A percentile compares a stretch with the other conserved stretches of the same genome.
Conservation (phyloP, 2,113 vertebrate genomes). For the Bubo blakistoni region DNA sequence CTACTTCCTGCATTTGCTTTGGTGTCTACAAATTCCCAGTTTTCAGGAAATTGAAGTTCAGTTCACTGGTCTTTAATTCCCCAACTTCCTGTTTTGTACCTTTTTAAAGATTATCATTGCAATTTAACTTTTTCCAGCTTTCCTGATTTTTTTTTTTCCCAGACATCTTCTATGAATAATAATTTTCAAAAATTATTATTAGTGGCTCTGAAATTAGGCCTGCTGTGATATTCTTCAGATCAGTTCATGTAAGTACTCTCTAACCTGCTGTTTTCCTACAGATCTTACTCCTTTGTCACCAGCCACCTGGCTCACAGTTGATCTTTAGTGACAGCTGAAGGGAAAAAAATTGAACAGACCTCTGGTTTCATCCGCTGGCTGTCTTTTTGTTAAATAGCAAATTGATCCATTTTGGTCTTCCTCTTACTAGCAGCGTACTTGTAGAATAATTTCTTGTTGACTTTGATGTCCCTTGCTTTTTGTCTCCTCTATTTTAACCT, state of each 20-base stretch:
- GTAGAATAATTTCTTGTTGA: neutral
- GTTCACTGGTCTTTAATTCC: neutral
- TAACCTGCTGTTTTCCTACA: neutral
- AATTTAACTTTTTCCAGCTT: neutral
- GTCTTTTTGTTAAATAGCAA: neutral
- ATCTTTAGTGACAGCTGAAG: neutral
- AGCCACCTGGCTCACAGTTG: neutral
- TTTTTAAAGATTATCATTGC: neutral
- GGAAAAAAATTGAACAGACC: neutral
- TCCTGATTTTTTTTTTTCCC: neutral
- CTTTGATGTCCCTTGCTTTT: constrained; percentile 3
- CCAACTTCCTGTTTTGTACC: neutral
- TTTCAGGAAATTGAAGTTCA: neutral
- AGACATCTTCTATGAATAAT: neutral
- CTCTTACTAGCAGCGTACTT: neutral
- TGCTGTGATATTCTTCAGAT: neutral
- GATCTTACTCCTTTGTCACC: neutral
- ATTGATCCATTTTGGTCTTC: neutral
- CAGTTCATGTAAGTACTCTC: neutral
- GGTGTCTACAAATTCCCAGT: neutral
- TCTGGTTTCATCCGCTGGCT: neutral
- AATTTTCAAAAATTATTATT: neutral
- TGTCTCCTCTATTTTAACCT: neutral
- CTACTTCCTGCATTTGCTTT: neutral
- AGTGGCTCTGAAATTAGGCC: neutral